Evolutionary conservation across 2,888 invertebrate genomes (phyloP).

Genomic region (Latrodectus elegans): DNA sequence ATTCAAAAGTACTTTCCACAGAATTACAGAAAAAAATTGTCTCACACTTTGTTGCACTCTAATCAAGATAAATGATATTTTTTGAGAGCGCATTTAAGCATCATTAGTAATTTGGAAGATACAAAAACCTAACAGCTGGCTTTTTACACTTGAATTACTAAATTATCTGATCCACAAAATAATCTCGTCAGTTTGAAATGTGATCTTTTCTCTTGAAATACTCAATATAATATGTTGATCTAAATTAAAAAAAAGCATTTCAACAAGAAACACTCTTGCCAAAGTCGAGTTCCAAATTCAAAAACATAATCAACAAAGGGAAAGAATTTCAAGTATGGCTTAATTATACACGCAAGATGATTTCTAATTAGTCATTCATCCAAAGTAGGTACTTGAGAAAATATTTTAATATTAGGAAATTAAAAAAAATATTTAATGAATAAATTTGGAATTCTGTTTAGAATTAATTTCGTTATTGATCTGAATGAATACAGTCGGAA

Average conservation of each 20-base stretch:
- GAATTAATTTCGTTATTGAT: too few species aligned
- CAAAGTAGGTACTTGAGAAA: too few species aligned
- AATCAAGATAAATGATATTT: neutral
- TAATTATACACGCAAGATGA: too few species aligned
- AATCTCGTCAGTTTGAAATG: constrained; percentile 2
- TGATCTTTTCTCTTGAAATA: neutral
- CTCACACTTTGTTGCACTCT: neutral
- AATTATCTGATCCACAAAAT: neutral
- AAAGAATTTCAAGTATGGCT: too few species aligned
- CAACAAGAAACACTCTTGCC: neutral
- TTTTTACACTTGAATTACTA: neutral
- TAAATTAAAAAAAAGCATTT: too few species aligned
- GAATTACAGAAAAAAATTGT: neutral
- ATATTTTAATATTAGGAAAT: too few species aligned
- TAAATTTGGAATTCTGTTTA: too few species aligned
- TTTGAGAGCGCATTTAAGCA: neutral
- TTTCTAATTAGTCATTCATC: too few species aligned
- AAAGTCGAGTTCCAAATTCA: neutral
- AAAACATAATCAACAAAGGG: too few species aligned
- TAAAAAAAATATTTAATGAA: too few species aligned
- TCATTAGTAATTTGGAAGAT: neutral
- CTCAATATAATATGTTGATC: too few species aligned
- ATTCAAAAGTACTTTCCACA: neutral
- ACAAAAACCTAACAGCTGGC: constrained; percentile 2
- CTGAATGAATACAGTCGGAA: too few species aligned